These are phyloP conservation scores for Xyrauchen texanus DNA, from an alignment of 2,113 vertebrate species.

Conservation along the genomic window DNA sequence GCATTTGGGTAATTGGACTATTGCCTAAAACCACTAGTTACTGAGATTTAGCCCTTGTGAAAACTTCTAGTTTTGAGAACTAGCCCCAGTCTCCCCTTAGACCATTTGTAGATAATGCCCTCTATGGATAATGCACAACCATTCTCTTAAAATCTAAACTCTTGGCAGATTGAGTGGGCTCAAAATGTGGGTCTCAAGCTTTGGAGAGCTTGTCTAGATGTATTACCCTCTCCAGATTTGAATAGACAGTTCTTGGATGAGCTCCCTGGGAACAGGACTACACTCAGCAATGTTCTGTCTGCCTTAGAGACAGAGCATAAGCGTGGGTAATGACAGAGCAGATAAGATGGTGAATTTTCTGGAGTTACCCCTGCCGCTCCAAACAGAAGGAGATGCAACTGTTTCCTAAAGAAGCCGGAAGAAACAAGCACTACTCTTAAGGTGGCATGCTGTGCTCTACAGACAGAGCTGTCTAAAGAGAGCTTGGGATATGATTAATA, in stretches of 20 bases:
- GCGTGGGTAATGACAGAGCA: neutral
- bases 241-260: no score
- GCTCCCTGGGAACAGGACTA: neutral
- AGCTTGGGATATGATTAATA: constrained; percentile 65
- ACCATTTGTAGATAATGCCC: no score
- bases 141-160: neutral
- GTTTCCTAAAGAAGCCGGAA: constrained; percentile 31
- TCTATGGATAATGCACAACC: neutral
- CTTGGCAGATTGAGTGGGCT: neutral
- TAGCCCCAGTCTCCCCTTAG: no score
- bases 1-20: no score
- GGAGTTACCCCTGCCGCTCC: neutral
- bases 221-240: neutral
- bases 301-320: neutral
- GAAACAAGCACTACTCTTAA: constrained; percentile 34
- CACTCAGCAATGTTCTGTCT: constrained; percentile 7
- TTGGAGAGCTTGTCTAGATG: neutral
- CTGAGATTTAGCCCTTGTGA: no score
- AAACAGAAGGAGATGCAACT: constrained; percentile 31
- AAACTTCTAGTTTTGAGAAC: no score
- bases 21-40: no score
- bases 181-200: neutral
- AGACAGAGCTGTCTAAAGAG: constrained; percentile 49
- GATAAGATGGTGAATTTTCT: constrained; percentile 20
- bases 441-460: constrained; percentile 38